phyloP scores from a whole-genome alignment of 2,113 vertebrate species.

The Stigmatopora nigra region DNA sequence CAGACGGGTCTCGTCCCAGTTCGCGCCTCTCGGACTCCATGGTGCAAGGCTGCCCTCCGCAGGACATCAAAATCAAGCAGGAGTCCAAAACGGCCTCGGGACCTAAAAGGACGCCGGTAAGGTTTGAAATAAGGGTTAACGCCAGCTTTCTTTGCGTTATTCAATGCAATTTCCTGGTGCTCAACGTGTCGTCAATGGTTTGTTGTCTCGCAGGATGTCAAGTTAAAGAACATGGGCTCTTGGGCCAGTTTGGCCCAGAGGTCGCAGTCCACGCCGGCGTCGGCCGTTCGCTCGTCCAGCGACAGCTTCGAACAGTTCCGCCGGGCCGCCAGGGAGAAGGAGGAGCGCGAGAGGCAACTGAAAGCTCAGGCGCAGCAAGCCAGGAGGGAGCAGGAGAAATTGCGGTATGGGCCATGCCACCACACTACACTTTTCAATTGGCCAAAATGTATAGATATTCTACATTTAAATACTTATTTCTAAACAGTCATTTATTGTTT shows the following conservation, averaged over 20 bases:
- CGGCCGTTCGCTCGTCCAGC: slow-evolving; percentile 80
- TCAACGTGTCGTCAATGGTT: no score
- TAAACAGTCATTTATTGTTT: no score
- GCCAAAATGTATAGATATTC: no score
- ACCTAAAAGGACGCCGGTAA: slow-evolving; percentile 77
- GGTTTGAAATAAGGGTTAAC: neutral
- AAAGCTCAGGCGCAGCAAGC: slow-evolving; percentile 83
- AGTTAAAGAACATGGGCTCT: slow-evolving; percentile 86
- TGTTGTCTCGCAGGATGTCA: slow-evolving; percentile 32
- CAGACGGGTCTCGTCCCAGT: slow-evolving; percentile 72
- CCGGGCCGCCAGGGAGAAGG: slow-evolving; percentile 82
- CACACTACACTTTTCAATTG: no score
- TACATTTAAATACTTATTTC: no score
- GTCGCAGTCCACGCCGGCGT: slow-evolving; percentile 76
- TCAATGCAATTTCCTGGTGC: no score
- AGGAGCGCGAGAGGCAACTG: slow-evolving; percentile 82
- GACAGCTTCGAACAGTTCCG: slow-evolving; percentile 90
- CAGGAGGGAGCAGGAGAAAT: slow-evolving; percentile 74
- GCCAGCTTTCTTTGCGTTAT: no score
- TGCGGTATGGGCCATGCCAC: slow-evolving; percentile 61
- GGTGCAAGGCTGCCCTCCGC: slow-evolving; percentile 59
- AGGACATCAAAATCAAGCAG: slow-evolving; percentile 79
- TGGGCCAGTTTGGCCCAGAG: slow-evolving; percentile 88
- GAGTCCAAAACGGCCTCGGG: slow-evolving; percentile 80
- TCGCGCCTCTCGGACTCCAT: slow-evolving; percentile 73